These are phyloP conservation scores for Phylloscopus whistleri DNA, from an alignment of 2,113 vertebrate genomes.

Conservation along the genomic window DNA sequence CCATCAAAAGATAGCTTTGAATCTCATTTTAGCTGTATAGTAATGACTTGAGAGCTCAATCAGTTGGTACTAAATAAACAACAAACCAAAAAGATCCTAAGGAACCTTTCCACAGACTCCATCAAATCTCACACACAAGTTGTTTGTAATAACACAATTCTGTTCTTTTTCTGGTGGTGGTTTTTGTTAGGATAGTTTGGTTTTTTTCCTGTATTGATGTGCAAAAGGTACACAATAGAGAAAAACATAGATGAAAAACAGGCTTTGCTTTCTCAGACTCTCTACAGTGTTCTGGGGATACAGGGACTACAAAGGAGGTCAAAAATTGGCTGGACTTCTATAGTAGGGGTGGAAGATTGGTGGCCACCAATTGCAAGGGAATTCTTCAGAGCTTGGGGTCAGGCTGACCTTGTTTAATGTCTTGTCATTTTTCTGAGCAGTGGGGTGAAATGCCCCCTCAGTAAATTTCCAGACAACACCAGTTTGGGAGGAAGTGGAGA, in stretches of 20 bases:
- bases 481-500: neutral
- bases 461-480: fast-evolving
- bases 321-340: neutral
- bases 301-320: neutral
- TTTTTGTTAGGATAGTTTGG: neutral
- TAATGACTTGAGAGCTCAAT: neutral
- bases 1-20: neutral
- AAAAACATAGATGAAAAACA: neutral
- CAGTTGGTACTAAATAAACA: neutral
- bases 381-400: neutral
- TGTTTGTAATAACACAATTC: neutral
- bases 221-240: neutral
- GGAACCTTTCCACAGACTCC: neutral
- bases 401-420: neutral
- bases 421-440: neutral
- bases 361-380: neutral
- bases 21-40: neutral
- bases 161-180: neutral
- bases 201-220: neutral
- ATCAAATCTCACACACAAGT: neutral
- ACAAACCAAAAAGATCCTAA: neutral
- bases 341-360: neutral
- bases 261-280: neutral
- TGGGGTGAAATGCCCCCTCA: neutral
- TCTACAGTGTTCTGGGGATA: neutral